These are phyloP conservation scores for Nematolebias whitei DNA, from an alignment of 2,113 vertebrate species.

Conservation along the genomic window DNA sequence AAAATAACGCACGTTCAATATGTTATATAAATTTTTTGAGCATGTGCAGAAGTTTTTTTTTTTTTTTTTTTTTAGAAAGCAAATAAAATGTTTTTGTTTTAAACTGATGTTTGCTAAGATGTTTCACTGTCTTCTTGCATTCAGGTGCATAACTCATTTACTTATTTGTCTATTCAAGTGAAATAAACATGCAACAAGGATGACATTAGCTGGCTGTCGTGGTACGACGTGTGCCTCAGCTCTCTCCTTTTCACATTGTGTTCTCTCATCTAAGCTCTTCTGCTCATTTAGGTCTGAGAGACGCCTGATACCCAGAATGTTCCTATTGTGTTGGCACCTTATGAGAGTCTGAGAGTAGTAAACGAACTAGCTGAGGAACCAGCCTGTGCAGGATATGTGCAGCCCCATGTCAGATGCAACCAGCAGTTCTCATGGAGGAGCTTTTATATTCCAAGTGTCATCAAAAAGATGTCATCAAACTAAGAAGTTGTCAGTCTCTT, in stretches of 20 bases:
- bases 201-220: not conserved
- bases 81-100: too few relatives aligned
- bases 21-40: too few relatives aligned
- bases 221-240: not conserved
- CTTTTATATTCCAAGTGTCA: too few relatives aligned
- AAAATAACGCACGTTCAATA: too few relatives aligned
- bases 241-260: constrained; percentile 8
- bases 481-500: not conserved
- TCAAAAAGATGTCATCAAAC: too few relatives aligned
- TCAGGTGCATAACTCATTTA: not conserved
- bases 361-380: constrained; percentile 14
- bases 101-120: too few relatives aligned
- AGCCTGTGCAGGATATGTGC: not conserved
- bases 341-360: not conserved
- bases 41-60: too few relatives aligned
- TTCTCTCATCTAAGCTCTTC: not conserved
- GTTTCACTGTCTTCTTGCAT: too few relatives aligned
- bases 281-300: constrained; percentile 31
- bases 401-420: constrained; percentile 1
- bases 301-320: constrained; percentile 9
- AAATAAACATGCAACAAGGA: not conserved
- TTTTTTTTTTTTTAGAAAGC: too few relatives aligned
- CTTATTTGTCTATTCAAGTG: not conserved
- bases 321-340: constrained; percentile 33
- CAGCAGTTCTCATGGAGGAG: not conserved